Base-by-base conservation (phyloP, 2,797 vertebrate genomes). In the Rhodeus uyekii region DNA sequence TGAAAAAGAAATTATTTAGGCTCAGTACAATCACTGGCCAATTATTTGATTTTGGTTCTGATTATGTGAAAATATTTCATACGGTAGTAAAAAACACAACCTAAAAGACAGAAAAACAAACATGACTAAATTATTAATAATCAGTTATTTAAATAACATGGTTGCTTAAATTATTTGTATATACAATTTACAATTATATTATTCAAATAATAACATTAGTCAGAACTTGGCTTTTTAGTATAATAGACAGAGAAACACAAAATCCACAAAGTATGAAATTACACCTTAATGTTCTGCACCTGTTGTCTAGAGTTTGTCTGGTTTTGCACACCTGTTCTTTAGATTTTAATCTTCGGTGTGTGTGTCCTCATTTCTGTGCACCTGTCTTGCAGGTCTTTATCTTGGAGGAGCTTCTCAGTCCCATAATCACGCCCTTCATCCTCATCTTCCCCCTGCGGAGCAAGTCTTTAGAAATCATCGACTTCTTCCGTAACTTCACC, bases 401-500 rank as follows among this genome's bases (percentile, higher is more conserved):
- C 88, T 87, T 99, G 76, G 98, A 99, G 89, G 98, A 99, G 89
- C 92, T 99, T 69, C 89, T 99, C 32, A 99, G 98, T 88, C 98
- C 98, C 39, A 96, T 99, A 61, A 95, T 99, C 83, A 99, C 98
- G 0, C 98, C 98, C 18, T 95, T 99, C 86, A 97, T 99, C 85
- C 96, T 99, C 82, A 99, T 99, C 64, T 95, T 99, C 92, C 95
- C 93, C 83, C 93, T 99, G 89, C 95, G 98, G 64, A 96, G 95
- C 42, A 97, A 99, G 90, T 97, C 98, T 60, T 92, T 99, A 86
- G 98, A 99, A 91, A 99, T 99, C 38, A 97, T 99, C 71, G 98
- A 99, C 89, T 99, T 99, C 91, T 98, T 99, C 92, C 95, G 98
- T 78, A 99, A 99, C 89, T 99, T 99, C 89, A 99, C 97, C 0